Evolutionary conservation across 1,140 invertebrate genomes (phyloP).

Genomic region (Oreohelix idahoensis): DNA sequence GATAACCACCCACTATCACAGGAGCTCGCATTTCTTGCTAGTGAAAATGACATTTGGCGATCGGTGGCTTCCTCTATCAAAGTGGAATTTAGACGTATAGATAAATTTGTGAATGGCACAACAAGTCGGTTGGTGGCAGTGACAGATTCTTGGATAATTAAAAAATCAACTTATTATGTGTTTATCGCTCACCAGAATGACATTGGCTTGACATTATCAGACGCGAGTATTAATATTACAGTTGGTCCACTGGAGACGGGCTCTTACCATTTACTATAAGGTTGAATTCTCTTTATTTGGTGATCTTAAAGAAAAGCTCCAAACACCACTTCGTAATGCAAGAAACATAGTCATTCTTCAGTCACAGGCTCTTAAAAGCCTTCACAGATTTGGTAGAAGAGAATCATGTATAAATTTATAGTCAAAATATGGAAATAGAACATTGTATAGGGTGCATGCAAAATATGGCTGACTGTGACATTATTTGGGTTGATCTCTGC

Average conservation of each 20-base stretch:
- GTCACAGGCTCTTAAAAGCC: conserved; percentile 86
- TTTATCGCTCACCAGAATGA: conserved; percentile 85
- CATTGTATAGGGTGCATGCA: conserved; percentile 92
- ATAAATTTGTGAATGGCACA: conserved; percentile 84
- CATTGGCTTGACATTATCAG: conserved; percentile 81
- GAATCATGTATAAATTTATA: conserved; percentile 79
- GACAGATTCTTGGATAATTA: conserved; percentile 92
- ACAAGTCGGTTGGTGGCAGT: conserved; percentile 81
- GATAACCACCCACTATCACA: conserved; percentile 83
- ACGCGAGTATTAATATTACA: conserved; percentile 85
- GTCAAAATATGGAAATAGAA: conserved; percentile 81
- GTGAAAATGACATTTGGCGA: conserved; percentile 75
- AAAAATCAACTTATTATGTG: conserved; percentile 84
- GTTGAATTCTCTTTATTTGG: conserved; percentile 84
- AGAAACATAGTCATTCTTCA: conserved; percentile 86
- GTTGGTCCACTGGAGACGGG: conserved; percentile 77
- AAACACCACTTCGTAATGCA: conserved; percentile 82
- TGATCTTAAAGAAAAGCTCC: conserved; percentile 84
- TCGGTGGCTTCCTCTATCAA: conserved; percentile 83
- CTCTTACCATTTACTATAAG: conserved; percentile 71
- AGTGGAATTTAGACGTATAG: conserved; percentile 82
- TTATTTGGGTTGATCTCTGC: no score
- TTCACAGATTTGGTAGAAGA: conserved; percentile 83
- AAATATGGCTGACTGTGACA: conserved; percentile 81
- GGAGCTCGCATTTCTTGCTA: conserved; percentile 79